Evolutionary conservation across 64 coral and sea anemone species (phyloP).

Genomic region (Dendrophyllia cribrosa): DNA sequence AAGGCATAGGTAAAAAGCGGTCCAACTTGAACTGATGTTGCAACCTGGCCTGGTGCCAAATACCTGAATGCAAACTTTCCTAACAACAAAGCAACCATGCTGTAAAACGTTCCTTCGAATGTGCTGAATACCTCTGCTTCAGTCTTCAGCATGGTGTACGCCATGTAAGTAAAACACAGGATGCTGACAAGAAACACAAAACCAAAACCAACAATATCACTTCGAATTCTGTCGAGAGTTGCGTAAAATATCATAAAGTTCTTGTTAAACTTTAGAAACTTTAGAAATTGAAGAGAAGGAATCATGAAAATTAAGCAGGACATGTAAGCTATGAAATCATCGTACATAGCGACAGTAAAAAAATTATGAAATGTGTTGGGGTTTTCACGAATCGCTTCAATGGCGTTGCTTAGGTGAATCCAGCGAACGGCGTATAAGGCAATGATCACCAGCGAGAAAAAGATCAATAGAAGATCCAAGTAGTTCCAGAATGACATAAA

Average conservation of each 20-base stretch:
- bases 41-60: constrained; percentile 33
- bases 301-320: constrained; percentile 66
- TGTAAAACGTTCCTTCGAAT: constrained; percentile 47
- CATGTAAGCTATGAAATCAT: constrained; percentile 66
- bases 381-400: constrained; percentile 58
- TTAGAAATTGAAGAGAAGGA: constrained; percentile 59
- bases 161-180: constrained; percentile 45
- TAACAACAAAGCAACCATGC: constrained; percentile 52
- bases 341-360: constrained; percentile 41
- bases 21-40: constrained; percentile 17
- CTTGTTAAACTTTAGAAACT: constrained; percentile 77
- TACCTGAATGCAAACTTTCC: constrained; percentile 58
- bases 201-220: constrained; percentile 42
- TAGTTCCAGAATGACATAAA: constrained; percentile 67
- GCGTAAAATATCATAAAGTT: constrained; percentile 81
- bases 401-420: constrained; percentile 37
- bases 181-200: constrained; percentile 56
- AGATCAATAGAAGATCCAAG: constrained; percentile 43
- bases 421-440: constrained; percentile 51
- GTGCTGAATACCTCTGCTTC: constrained; percentile 45
- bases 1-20: constrained; percentile 60
- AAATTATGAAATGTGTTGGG: constrained; percentile 56
- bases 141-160: constrained; percentile 35
- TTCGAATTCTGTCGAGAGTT: constrained; percentile 41
- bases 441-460: constrained; percentile 43